Evolutionary conservation across 2,888 invertebrate genomes (phyloP).

Genomic region (Oithona nana): DNA sequence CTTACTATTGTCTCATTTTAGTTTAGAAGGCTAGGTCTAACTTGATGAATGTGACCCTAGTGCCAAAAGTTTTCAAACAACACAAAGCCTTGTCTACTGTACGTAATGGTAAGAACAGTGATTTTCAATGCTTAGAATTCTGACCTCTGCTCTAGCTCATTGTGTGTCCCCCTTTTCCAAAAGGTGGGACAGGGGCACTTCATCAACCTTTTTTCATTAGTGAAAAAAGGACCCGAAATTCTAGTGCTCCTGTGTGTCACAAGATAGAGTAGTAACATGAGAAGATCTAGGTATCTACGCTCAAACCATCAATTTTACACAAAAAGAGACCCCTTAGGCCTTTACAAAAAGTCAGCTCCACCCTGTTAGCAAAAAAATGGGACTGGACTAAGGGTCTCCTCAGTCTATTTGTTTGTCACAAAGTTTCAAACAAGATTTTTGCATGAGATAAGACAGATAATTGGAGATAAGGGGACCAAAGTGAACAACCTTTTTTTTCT

Average conservation of each 20-base stretch:
- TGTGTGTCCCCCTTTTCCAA: neutral
- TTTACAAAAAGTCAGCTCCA: too few species aligned
- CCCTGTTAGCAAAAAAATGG: too few species aligned
- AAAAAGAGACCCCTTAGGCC: too few species aligned
- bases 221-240: too few species aligned
- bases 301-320: too few species aligned
- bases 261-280: too few species aligned
- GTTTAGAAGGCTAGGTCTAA: neutral
- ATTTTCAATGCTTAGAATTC: neutral
- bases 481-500: neutral
- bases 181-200: neutral
- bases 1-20: neutral
- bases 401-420: neutral
- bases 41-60: neutral
- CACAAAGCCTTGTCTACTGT: neutral
- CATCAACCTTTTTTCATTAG: neutral
- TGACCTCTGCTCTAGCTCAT: neutral
- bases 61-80: neutral
- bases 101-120: neutral
- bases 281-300: too few species aligned
- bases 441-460: neutral
- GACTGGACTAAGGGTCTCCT: neutral
- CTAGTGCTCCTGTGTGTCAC: too few species aligned
- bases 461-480: neutral
- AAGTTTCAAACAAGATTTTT: neutral